Percentiles rank a stretch among this genome's conserved stretches.
Conservation (phyloP, 2,888 invertebrate species). For the Ischnura elegans region DNA sequence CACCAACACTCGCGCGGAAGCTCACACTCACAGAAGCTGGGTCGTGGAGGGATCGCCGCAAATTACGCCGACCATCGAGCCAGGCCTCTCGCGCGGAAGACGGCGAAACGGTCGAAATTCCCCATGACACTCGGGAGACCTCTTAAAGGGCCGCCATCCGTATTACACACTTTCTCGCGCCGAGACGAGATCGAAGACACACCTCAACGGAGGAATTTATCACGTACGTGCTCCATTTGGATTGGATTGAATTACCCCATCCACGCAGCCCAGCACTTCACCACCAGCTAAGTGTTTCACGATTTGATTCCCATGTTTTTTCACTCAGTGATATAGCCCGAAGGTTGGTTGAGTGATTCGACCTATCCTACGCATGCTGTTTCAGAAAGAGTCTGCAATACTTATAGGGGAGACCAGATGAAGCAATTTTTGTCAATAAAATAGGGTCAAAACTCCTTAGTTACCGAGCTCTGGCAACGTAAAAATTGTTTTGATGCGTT, state of each 20-base stretch:
- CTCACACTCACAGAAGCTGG: neutral
- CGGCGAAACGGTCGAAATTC: neutral
- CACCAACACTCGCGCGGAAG: neutral
- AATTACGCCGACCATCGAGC: neutral
- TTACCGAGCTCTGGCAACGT: no score
- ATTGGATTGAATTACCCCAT: neutral
- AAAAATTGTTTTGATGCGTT: no score
- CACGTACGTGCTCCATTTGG: neutral
- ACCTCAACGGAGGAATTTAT: neutral
- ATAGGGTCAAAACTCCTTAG: no score
- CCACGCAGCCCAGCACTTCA: no score
- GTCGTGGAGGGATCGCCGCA: constrained; percentile 7
- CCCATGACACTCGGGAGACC: neutral
- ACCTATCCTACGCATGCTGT: no score
- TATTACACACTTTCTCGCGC: neutral
- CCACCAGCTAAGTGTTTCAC: no score
- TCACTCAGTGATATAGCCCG: no score
- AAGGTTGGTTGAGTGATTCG: no score
- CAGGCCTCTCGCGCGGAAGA: neutral
- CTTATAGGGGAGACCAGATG: no score
- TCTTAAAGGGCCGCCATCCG: neutral
- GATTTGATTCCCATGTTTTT: no score
- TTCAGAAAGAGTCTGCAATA: no score
- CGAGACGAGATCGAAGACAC: neutral
- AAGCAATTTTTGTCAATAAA: no score